Conservation (phyloP, 2,113 vertebrate species). For the Manacus vitellinus region DNA sequence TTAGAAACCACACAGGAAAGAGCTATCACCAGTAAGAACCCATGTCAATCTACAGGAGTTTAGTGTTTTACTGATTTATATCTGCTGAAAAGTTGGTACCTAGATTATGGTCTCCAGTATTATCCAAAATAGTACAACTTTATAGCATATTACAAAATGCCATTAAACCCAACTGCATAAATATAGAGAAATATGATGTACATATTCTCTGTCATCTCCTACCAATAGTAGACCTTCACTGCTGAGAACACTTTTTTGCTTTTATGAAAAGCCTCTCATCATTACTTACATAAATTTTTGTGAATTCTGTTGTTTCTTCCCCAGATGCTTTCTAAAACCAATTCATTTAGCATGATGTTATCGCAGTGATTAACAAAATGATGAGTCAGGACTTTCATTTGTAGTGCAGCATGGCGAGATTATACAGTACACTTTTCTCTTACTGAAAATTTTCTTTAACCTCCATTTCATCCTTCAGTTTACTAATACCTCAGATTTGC, state of each 20-base stretch:
- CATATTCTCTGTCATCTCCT: background rate
- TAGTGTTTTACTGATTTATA: background rate
- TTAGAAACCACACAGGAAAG: background rate
- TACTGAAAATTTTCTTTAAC: background rate
- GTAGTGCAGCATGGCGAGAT: background rate
- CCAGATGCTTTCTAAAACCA: background rate
- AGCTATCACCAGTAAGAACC: background rate
- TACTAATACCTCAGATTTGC: background rate
- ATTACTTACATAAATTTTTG: background rate
- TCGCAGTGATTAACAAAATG: background rate
- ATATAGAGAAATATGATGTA: background rate
- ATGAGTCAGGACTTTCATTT: background rate
- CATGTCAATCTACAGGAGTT: background rate
- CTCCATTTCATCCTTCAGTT: background rate
- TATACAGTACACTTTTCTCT: background rate
- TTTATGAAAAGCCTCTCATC: background rate
- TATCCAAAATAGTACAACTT: background rate
- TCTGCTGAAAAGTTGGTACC: background rate
- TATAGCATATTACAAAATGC: background rate
- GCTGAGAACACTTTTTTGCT: background rate
- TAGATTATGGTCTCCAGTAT: background rate
- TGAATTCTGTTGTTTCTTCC: background rate
- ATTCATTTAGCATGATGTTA: background rate
- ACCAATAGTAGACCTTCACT: background rate
- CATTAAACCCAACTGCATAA: background rate